Conservation (phyloP, 2,888 invertebrate genomes). For the Pseudococcus viburni region DNA sequence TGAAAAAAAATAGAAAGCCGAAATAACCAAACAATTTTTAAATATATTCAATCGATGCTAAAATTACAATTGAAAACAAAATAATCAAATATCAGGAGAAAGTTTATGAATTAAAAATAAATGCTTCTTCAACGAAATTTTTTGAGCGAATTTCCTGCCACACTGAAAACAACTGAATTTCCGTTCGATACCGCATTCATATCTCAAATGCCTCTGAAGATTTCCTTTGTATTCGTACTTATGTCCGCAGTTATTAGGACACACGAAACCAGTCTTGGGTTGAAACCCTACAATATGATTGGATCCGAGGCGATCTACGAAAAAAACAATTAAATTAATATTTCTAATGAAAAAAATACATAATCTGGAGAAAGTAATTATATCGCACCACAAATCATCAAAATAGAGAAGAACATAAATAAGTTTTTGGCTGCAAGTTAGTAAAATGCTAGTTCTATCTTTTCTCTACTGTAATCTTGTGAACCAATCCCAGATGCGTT, state of each 20-base stretch:
- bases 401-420: not conserved
- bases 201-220: constrained; percentile 41
- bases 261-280: not conserved
- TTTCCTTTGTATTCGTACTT: constrained; percentile 36
- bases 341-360: not conserved
- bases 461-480: constrained; percentile 63
- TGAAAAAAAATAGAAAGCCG: not conserved
- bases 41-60: not conserved
- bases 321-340: not conserved
- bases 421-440: not conserved
- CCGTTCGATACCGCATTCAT: constrained; percentile 45
- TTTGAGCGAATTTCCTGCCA: constrained; percentile 25
- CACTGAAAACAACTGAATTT: constrained; percentile 37
- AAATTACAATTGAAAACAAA: not conserved
- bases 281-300: not conserved
- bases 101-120: constrained; percentile 33
- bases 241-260: constrained; percentile 42
- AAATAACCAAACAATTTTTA: not conserved
- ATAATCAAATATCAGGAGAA: not conserved
- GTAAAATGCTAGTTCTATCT: not conserved
- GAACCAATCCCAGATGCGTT: constrained; percentile 60
- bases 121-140: constrained; percentile 38
- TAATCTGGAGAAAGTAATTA: not conserved
- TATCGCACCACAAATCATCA: not conserved
- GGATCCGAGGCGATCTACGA: not conserved